Evolutionary conservation across 2,888 invertebrate species (phyloP), one percentile per base, ranked within the genome.

Genomic region (Ennomos fuscantarius): DNA sequence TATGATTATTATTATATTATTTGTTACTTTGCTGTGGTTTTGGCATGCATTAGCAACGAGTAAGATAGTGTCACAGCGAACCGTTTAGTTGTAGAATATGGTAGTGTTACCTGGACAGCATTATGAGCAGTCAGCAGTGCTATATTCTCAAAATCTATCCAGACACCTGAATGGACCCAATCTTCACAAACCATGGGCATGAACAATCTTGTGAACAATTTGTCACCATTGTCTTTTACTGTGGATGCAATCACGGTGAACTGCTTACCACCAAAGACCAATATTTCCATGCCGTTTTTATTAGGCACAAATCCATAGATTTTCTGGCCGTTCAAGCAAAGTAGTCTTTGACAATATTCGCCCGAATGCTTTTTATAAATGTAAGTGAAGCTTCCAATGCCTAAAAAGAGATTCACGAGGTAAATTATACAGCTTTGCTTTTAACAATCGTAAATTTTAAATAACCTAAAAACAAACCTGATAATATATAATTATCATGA

Each of bases 121-220:
- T 95, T 95, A 67, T 95, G 95, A 45, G 95, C 94, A 45, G 94
- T 94, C 41, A 96, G 88, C 32, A 95, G 70, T 1, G 93, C 93
- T 53, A 96, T 77, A 54, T 84, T 67, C 15, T 78, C 67, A 34
- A 84, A 67, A 48, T 86, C 73, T 0, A 93, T 62, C 92, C 95
- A 94, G 43, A 86, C 79, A 0, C 92, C 93, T 37, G 93, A 89
- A 73, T 95, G 93, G 31, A 96, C 86, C 96, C 96, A 96, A 74
- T 96, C 96, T 63, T 88, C 82, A 66, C 93, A 87, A 6, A 81
- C 68, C 6, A 85, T 51, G 0, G 84, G 69, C 10, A 77, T 68
- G 46, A 80, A 76, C 2, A 66, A 39, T 49, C 61, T 79, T 41
- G 35, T 40, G 48, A 75, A 73, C 1, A 54, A 55, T 9, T 56